Conservation (phyloP, 2,888 invertebrate genomes). For the Diloba caeruleocephala region DNA sequence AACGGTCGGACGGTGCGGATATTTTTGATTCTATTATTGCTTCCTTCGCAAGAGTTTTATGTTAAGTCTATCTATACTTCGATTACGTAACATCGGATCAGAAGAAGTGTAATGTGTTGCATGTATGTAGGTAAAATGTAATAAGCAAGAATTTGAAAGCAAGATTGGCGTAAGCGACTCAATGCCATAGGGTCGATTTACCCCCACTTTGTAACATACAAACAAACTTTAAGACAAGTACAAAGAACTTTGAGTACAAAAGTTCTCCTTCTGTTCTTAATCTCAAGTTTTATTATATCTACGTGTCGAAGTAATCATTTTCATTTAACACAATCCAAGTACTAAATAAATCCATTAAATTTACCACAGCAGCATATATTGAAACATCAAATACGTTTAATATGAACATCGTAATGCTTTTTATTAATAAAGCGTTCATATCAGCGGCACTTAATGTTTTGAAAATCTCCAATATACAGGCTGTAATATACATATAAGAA, state of each 20-base stretch:
- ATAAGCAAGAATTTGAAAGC: background rate
- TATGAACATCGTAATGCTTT: constrained; percentile 77
- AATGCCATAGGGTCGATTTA: background rate
- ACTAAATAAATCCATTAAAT: constrained; percentile 76
- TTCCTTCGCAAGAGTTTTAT: too few relatives aligned
- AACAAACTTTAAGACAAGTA: constrained; percentile 19
- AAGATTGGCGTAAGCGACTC: background rate
- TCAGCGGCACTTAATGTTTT: background rate
- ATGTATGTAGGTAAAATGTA: too few relatives aligned
- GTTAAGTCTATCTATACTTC: too few relatives aligned
- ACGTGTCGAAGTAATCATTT: constrained; percentile 57
- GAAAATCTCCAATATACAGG: background rate
- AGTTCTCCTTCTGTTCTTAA: constrained; percentile 46
- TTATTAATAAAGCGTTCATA: constrained; percentile 65
- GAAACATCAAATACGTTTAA: constrained; percentile 76
- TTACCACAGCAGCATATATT: constrained; percentile 66
- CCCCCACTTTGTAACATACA: background rate
- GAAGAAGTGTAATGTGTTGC: too few relatives aligned
- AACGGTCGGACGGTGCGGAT: too few relatives aligned
- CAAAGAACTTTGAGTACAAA: constrained; percentile 46
- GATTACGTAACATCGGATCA: too few relatives aligned
- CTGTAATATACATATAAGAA: background rate
- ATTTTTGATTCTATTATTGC: too few relatives aligned
- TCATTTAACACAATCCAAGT: constrained; percentile 67
- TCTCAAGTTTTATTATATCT: constrained; percentile 48